Conservation (phyloP, 2,113 vertebrate genomes). For the Recurvirostra avosetta region DNA sequence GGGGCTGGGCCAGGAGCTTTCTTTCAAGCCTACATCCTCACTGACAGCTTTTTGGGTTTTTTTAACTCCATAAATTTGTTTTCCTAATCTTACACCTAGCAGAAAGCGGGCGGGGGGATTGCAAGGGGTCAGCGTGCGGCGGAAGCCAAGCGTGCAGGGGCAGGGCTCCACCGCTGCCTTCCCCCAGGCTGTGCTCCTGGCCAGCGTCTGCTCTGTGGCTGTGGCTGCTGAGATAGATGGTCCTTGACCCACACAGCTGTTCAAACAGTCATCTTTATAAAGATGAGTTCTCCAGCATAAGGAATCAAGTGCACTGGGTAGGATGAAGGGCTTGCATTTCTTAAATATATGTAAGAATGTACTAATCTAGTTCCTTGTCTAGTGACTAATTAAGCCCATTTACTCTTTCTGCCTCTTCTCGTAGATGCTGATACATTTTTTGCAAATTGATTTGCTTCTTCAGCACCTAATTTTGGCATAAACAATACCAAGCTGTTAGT, state of each 20-base stretch:
- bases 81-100: background rate
- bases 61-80: background rate
- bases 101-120: background rate
- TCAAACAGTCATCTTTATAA: background rate
- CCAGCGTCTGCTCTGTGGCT: background rate
- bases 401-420: conserved; percentile 27
- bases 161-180: background rate
- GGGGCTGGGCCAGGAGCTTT: background rate
- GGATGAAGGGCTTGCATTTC: background rate
- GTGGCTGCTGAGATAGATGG: background rate
- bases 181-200: background rate
- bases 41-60: background rate
- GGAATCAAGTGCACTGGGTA: background rate
- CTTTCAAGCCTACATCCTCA: background rate
- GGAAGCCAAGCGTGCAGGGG: background rate
- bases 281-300: background rate
- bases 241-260: background rate
- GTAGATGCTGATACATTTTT: conserved; percentile 1
- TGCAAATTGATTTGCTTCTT: conserved; percentile 19
- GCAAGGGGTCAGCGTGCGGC: fast-evolving
- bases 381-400: conserved; percentile 37
- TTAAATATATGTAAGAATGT: background rate
- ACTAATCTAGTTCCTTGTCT: background rate
- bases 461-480: conserved; percentile 22
- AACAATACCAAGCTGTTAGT: conserved; percentile 16